A percentile compares a stretch with the other conserved stretches of the same genome.
phyloP scores from a whole-genome alignment of 2,797 vertebrate species.

The Arrhamphus sclerolepis region DNA sequence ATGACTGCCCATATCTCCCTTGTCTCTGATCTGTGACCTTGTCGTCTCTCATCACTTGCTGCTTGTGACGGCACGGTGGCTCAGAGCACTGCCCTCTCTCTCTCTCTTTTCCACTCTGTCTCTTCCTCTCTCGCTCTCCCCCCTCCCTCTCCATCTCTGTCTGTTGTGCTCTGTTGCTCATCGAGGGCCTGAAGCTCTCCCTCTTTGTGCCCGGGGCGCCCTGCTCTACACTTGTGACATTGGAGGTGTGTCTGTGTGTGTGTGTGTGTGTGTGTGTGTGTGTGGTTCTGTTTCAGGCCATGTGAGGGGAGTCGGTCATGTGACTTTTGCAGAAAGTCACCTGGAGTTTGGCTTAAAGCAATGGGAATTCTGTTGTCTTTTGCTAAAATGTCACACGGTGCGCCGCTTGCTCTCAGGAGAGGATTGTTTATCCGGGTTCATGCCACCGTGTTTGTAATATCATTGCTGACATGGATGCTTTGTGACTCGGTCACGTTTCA shows the following conservation, averaged over 20 bases:
- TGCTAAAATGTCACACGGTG: conserved; percentile 45
- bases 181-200: conserved; percentile 59
- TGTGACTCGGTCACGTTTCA: conserved; percentile 10
- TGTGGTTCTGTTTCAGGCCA: conserved; percentile 42
- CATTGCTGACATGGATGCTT: conserved; percentile 12
- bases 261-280: conserved; percentile 16
- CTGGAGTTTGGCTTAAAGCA: conserved; percentile 53
- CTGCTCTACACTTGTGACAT: conserved; percentile 65
- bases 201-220: conserved; percentile 55
- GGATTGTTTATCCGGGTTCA: conserved; percentile 3
- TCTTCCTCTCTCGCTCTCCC: conserved; percentile 3
- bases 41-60: conserved; percentile 72
- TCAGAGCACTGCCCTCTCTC: conserved; percentile 46
- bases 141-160: conserved; percentile 32
- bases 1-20: conserved; percentile 65
- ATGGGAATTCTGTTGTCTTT: conserved; percentile 35
- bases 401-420: conserved; percentile 13
- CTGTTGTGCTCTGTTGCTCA: conserved; percentile 68
- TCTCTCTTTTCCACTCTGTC: background rate
- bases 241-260: conserved; percentile 47
- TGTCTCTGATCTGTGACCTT: conserved; percentile 75
- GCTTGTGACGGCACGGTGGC: conserved; percentile 64
- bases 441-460: conserved; percentile 6
- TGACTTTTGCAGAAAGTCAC: conserved; percentile 56
- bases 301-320: conserved; percentile 49